Conservation (phyloP, 1,140 invertebrate species). For the Tetraneura akinire region DNA sequence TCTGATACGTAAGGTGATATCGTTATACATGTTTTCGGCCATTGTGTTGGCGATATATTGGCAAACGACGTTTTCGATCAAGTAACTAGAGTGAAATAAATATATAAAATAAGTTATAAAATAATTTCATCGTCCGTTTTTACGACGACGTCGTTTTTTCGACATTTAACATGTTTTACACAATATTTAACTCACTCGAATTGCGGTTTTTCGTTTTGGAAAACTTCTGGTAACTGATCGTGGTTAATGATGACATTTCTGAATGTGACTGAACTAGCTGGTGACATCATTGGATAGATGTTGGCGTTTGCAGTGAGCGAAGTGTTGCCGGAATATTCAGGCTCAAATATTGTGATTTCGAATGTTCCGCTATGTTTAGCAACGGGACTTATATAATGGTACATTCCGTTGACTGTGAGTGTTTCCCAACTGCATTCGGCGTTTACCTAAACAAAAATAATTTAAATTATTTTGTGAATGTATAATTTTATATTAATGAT, state of each 20-base stretch:
- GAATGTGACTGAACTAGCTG: background rate
- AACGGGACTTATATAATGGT: background rate
- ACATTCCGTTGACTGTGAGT: background rate
- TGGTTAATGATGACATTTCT: background rate
- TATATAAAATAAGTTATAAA: no score
- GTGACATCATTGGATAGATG: background rate
- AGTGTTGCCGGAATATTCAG: background rate
- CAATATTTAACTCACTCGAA: conserved; percentile 13
- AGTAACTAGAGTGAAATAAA: background rate
- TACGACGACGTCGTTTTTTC: no score
- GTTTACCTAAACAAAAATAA: background rate
- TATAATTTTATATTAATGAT: no score
- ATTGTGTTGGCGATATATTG: background rate
- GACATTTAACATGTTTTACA: background rate
- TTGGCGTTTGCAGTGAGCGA: background rate
- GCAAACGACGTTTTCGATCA: background rate
- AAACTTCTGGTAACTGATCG: background rate
- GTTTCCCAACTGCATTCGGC: background rate
- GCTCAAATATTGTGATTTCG: background rate
- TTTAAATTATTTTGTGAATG: background rate
- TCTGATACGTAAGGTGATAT: background rate
- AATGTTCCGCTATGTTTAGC: background rate
- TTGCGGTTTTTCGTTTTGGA: conserved; percentile 18
- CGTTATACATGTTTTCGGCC: conserved; percentile 12
- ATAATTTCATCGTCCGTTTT: no score